These are phyloP conservation scores for Megastigmus dorsalis DNA, from an alignment of 2,888 invertebrate genomes.

Conservation along the genomic window DNA sequence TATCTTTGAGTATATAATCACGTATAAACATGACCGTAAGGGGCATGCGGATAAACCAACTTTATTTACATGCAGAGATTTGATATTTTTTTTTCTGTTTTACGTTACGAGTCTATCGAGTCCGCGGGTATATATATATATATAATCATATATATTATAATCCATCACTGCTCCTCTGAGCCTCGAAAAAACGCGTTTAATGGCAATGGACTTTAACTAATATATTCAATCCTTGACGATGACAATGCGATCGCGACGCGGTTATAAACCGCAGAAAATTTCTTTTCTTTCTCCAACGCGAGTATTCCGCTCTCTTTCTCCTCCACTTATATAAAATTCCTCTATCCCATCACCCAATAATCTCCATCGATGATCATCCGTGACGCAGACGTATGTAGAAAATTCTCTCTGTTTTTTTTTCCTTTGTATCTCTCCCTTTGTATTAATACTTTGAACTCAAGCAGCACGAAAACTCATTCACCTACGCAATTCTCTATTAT, in stretches of 20 bases:
- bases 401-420: neutral
- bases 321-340: too few relatives aligned
- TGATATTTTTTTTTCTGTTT: conserved; percentile 40
- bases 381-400: neutral
- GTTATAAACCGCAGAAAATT: neutral
- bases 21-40: conserved; percentile 34
- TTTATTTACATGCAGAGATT: conserved; percentile 48
- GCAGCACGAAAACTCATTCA: conserved; percentile 15
- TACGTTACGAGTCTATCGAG: conserved; percentile 19
- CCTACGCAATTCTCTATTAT: neutral
- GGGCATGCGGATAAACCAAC: conserved; percentile 23
- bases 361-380: too few relatives aligned
- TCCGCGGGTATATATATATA: too few relatives aligned
- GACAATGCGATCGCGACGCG: conserved; percentile 6
- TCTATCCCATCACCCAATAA: too few relatives aligned
- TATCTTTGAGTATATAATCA: conserved; percentile 32
- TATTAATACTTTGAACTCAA: conserved; percentile 20
- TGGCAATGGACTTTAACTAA: conserved; percentile 21
- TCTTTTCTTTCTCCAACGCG: too few relatives aligned
- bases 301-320: too few relatives aligned
- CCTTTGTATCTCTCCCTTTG: too few relatives aligned
- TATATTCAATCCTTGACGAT: conserved; percentile 25
- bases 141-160: neutral
- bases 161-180: neutral
- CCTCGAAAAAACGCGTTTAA: neutral